Base-by-base conservation (phyloP, 2,888 invertebrate species). In the Scaptomyza reducta region DNA sequence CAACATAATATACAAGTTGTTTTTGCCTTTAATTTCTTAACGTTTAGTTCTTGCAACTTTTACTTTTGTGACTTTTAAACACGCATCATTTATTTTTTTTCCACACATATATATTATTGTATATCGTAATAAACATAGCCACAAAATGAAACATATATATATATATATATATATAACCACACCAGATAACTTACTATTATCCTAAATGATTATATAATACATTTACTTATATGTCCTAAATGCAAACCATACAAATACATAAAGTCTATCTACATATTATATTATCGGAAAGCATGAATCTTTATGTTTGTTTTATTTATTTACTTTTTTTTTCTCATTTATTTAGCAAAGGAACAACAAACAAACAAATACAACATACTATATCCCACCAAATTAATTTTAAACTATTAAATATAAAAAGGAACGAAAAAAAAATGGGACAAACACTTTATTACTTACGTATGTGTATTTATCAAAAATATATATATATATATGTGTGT, bases 381-480 rank as follows among this genome's bases (percentile, higher is more conserved):
- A 80, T 87, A 89, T 89, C 89, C 89, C 89, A 89, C 89, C 89
- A 89, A 88, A 83, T 66, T 74, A 76, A 77, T 76, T 73, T 70
- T 82, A 82, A 79, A 79, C 58, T 74, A 74, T 68, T 73, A 44
- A 74, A 68, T 35, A 35, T 14, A n/a, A 55, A 81, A 57, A 65
- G 50, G 10, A 53, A 35, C 35, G 6, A 41, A 27, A 47, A 10
- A 58, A 47, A 47, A 53, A 53, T 49, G 51, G 53, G 50, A 62
- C 55, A 77, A 63, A 54, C 45, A 66, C 58, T 62, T 74, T 44
- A 53, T 22, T 57, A 68, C 50, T 53, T 60, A 61, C 18, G 16
- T n/a, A 18, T 10, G 18, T 47, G 22, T 22, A 22, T 22, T 22
- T 22, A 49, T 60, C 46, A 56, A 18, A 13, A 47, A 47, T 25